These are phyloP conservation scores for Zosterops japonicus DNA, from an alignment of 2,113 vertebrate genomes.

Conservation along the genomic window DNA sequence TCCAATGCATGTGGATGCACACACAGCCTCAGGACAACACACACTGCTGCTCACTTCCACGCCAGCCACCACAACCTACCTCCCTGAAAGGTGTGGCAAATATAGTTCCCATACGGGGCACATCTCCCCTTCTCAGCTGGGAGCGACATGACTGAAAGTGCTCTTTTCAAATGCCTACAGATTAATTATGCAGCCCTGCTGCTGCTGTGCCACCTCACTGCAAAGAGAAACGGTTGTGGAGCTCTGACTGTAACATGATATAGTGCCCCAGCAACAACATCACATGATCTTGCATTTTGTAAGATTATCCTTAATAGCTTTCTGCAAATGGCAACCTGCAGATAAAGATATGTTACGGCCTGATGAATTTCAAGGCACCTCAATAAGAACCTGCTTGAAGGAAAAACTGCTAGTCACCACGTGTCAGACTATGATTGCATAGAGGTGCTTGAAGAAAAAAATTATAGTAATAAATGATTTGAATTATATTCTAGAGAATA, in stretches of 20 bases:
- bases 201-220: neutral
- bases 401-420: neutral
- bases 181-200: constrained; percentile 22
- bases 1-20: neutral
- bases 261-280: constrained; percentile 3
- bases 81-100: constrained; percentile 82
- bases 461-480: neutral
- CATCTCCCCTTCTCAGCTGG: constrained; percentile 55
- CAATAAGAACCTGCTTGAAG: neutral
- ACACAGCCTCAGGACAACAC: constrained; percentile 8
- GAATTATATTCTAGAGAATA: neutral
- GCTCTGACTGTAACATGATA: neutral
- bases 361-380: constrained; percentile 14
- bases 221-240: constrained; percentile 1
- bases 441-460: neutral
- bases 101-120: constrained; percentile 75
- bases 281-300: constrained; percentile 57
- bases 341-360: constrained; percentile 49
- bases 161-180: constrained; percentile 16
- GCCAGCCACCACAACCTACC: constrained; percentile 71
- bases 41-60: neutral
- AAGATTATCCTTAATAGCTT: constrained; percentile 60
- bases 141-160: constrained; percentile 34
- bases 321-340: constrained; percentile 54
- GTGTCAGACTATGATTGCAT: accelerated